Conservation (phyloP, 1,140 invertebrate species). For the Telenomus remus region DNA sequence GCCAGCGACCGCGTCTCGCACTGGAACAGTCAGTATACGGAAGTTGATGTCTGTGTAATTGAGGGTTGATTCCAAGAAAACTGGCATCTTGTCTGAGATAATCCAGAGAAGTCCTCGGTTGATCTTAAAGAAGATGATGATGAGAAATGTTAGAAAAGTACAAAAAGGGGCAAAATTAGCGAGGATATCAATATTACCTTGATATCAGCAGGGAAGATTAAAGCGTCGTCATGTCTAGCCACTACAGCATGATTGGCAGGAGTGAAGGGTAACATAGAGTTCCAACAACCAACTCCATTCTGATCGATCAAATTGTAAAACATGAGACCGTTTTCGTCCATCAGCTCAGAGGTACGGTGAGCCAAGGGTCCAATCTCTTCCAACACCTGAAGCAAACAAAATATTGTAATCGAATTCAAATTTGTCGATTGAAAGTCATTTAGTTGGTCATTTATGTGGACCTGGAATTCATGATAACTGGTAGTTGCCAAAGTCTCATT, state of each 20-base stretch:
- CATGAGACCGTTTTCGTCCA: constrained; percentile 83
- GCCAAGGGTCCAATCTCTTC: constrained; percentile 79
- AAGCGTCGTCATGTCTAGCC: constrained; percentile 83
- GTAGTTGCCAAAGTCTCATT: constrained; percentile 80
- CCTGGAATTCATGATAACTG: constrained; percentile 83
- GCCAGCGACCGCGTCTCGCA: constrained; percentile 79
- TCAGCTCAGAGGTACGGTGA: constrained; percentile 83
- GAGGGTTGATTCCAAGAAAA: constrained; percentile 82
- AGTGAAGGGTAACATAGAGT: constrained; percentile 79
- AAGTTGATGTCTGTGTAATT: constrained; percentile 87
- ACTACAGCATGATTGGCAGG: constrained; percentile 82
- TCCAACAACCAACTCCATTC: constrained; percentile 89
- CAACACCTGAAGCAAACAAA: constrained; percentile 68
- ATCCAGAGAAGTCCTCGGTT: constrained; percentile 79
- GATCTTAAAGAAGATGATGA: too few species aligned
- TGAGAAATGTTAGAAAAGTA: too few species aligned
- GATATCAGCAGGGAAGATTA: constrained; percentile 86
- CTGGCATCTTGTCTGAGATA: constrained; percentile 87
- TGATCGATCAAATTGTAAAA: constrained; percentile 86
- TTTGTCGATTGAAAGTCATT: too few species aligned
- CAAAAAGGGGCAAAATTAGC: too few species aligned
- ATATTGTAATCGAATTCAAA: too few species aligned
- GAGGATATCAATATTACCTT: too few species aligned
- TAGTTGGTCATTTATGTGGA: constrained; percentile 12
- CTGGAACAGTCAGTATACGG: constrained; percentile 82